Conservation (phyloP, 2,888 invertebrate species). For the Aplocera efformata region DNA sequence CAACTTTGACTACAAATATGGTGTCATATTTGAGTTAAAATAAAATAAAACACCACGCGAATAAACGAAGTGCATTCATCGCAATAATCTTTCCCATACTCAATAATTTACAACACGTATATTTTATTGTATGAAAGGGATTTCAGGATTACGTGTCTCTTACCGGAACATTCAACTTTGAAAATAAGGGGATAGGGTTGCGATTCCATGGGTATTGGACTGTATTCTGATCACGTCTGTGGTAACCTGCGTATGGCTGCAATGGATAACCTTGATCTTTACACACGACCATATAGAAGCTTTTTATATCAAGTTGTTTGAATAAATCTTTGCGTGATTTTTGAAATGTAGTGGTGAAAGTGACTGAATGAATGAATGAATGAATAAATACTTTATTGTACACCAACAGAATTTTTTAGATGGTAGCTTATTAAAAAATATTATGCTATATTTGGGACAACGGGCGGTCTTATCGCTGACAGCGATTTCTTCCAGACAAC, state of each 20-base stretch:
- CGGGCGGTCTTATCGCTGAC: too few species aligned
- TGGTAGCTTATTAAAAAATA: too few species aligned
- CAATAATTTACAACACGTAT: constrained; percentile 10
- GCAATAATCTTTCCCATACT: constrained; percentile 14
- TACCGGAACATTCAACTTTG: constrained; percentile 3
- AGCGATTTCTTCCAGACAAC: too few species aligned
- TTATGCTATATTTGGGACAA: too few species aligned
- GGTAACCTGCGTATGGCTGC: constrained; percentile 22
- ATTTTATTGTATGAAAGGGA: constrained; percentile 13
- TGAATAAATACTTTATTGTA: too few species aligned
- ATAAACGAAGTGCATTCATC: constrained; percentile 3
- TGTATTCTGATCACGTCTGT: constrained; percentile 18
- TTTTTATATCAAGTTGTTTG: constrained; percentile 16
- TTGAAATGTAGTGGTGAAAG: background rate
- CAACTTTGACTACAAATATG: too few species aligned
- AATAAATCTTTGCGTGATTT: constrained; percentile 7
- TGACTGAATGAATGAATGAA: too few species aligned
- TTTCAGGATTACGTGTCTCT: constrained; percentile 11
- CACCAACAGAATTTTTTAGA: too few species aligned
- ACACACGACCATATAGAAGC: constrained; percentile 14
- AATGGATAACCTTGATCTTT: constrained; percentile 28
- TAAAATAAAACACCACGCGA: background rate
- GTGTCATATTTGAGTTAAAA: too few species aligned
- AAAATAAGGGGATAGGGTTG: background rate
- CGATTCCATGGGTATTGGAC: background rate